Evolutionary conservation across 2,888 invertebrate species (phyloP).

Genomic region (Gordius sp.): DNA sequence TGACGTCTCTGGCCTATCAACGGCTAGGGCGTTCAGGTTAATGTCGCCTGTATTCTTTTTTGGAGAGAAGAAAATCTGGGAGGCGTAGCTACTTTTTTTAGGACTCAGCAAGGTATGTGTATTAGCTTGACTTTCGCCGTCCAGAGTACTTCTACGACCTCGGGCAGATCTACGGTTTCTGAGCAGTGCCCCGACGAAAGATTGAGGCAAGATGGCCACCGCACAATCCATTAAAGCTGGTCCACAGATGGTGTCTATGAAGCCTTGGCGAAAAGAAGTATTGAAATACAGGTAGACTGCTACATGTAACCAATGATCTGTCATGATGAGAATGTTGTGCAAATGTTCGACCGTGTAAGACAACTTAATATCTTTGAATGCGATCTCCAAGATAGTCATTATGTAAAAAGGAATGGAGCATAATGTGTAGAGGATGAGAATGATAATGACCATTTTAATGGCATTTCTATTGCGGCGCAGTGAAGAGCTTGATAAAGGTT

Average conservation of each 20-base stretch:
- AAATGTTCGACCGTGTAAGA: background rate
- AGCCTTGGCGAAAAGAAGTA: background rate
- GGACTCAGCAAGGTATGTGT: too few species aligned
- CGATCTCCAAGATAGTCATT: constrained; percentile 3
- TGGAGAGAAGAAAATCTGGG: too few species aligned
- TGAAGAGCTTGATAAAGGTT: background rate
- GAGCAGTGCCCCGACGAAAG: too few species aligned
- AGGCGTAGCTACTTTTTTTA: too few species aligned
- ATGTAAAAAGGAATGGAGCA: constrained; percentile 13
- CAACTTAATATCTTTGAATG: background rate
- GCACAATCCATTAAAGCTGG: too few species aligned
- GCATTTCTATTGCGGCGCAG: background rate
- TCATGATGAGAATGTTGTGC: constrained; percentile 10
- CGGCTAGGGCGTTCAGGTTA: too few species aligned
- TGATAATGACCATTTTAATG: constrained; percentile 15
- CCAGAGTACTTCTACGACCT: too few species aligned
- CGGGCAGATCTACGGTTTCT: too few species aligned
- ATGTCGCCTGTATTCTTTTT: too few species aligned
- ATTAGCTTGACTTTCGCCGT: too few species aligned
- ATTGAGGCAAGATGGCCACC: too few species aligned
- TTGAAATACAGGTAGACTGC: constrained; percentile 12
- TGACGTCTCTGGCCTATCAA: too few species aligned
- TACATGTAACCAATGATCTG: constrained; percentile 14
- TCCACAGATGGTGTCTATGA: constrained; percentile 3
- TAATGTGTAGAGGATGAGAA: constrained; percentile 4